Evolutionary conservation across 2,113 vertebrate species (phyloP).

Genomic region (Pelecanoides urinatrix): DNA sequence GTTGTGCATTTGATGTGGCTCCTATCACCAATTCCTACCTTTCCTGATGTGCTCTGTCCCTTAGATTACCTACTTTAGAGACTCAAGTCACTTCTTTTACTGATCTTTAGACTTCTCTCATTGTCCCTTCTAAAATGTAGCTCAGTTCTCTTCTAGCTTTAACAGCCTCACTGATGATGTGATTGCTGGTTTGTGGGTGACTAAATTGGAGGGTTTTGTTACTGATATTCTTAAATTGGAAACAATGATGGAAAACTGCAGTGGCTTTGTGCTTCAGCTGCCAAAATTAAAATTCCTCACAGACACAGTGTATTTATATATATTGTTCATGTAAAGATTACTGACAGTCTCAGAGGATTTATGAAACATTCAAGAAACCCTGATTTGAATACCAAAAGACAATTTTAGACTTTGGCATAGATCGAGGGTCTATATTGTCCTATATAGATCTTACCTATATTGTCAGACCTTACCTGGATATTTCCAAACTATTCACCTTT

Average conservation of each 20-base stretch:
- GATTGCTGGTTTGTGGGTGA: constrained; percentile 33
- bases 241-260: constrained; percentile 37
- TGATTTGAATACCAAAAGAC: not conserved
- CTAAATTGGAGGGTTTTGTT: constrained; percentile 41
- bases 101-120: not conserved
- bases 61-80: not conserved
- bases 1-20: not conserved
- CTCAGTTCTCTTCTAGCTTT: not conserved
- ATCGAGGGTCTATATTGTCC: too few relatives aligned
- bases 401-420: not conserved
- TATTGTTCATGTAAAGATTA: constrained; percentile 7
- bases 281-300: not conserved
- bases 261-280: not conserved
- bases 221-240: constrained; percentile 29
- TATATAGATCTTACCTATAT: not conserved
- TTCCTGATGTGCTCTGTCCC: not conserved
- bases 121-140: not conserved
- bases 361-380: not conserved
- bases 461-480: not conserved
- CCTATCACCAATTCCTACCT: not conserved
- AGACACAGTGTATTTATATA: constrained; percentile 11
- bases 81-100: not conserved
- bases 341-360: not conserved
- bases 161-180: not conserved
- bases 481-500: not conserved